A percentile compares a stretch with the other conserved stretches of the same genome.
phyloP scores from a whole-genome alignment of 1,140 invertebrate species.

The Uloborus diversus region DNA sequence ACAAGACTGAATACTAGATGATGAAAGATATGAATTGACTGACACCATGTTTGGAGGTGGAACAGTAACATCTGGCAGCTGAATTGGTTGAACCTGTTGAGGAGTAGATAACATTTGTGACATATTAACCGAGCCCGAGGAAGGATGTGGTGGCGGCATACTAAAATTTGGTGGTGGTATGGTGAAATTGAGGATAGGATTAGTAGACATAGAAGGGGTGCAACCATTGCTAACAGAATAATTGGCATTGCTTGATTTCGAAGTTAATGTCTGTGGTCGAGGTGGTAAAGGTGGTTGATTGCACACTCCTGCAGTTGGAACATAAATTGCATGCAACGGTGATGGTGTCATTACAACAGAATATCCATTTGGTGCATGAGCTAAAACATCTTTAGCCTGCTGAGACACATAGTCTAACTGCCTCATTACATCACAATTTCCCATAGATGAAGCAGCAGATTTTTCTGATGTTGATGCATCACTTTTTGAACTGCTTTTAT shows the following conservation, averaged over 20 bases:
- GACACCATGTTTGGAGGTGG: slow-evolving; percentile 57
- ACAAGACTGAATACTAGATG: slow-evolving; percentile 46
- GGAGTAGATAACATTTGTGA: slow-evolving; percentile 23
- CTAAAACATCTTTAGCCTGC: slow-evolving; percentile 48
- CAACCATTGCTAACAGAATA: slow-evolving; percentile 38
- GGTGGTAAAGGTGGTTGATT: slow-evolving; percentile 20
- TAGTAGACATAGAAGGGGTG: slow-evolving; percentile 33
- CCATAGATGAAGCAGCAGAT: background rate
- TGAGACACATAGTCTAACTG: slow-evolving; percentile 47
- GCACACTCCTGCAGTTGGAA: slow-evolving; percentile 34
- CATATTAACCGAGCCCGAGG: slow-evolving; percentile 17
- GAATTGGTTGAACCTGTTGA: slow-evolving; percentile 48
- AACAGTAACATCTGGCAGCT: slow-evolving; percentile 56
- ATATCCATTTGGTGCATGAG: slow-evolving; percentile 52
- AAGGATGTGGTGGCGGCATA: slow-evolving; percentile 54
- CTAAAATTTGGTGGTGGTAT: slow-evolving; percentile 57
- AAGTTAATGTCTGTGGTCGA: slow-evolving; percentile 8
- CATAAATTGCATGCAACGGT: slow-evolving; percentile 46
- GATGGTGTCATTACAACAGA: slow-evolving; percentile 58
- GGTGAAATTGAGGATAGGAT: slow-evolving; percentile 49
- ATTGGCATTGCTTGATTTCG: slow-evolving; percentile 17
- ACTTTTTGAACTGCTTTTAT: slow-evolving; percentile 29
- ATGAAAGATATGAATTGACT: slow-evolving; percentile 43
- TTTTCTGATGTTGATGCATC: slow-evolving; percentile 31
- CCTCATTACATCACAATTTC: slow-evolving; percentile 22